Evolutionary conservation across 2,113 vertebrate genomes (phyloP).

Genomic region (Anarrhichthys ocellatus): DNA sequence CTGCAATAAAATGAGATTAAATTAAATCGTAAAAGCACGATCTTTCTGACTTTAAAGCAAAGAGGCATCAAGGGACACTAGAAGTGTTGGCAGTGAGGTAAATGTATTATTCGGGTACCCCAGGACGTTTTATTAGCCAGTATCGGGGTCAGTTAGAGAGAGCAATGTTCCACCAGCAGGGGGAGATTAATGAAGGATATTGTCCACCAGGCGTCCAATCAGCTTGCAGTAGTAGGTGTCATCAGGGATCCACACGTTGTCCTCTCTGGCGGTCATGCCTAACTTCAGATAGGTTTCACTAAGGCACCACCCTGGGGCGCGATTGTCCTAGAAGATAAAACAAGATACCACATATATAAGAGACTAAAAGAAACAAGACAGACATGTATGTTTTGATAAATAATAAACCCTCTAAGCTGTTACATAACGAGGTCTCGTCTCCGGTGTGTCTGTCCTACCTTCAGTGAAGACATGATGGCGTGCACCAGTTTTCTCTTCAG

Average conservation of each 20-base stretch:
- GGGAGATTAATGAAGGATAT: constrained; percentile 90
- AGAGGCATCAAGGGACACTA: constrained; percentile 5
- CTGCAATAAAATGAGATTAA: constrained; percentile 9
- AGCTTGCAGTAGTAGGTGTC: constrained; percentile 98
- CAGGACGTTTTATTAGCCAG: not conserved
- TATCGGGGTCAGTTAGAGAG: not conserved
- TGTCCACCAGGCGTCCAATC: constrained; percentile 97
- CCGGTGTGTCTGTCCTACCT: constrained; percentile 63
- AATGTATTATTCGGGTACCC: constrained; percentile 3
- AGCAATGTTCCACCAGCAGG: not conserved
- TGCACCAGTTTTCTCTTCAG: constrained; percentile 98
- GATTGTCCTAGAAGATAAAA: constrained; percentile 85
- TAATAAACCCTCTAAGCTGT: not conserved
- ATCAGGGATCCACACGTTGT: constrained; percentile 96
- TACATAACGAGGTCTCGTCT: not conserved
- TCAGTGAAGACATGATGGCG: constrained; percentile 96
- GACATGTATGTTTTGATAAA: not conserved
- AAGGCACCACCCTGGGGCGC: constrained; percentile 95
- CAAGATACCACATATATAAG: not conserved
- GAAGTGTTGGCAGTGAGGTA: not conserved
- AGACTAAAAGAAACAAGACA: not conserved
- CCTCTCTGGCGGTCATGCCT: constrained; percentile 95
- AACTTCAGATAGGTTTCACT: constrained; percentile 96
- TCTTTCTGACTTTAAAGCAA: constrained; percentile 4
- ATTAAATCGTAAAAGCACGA: not conserved